These are phyloP conservation scores for Phasia obesa DNA, from an alignment of 2,888 invertebrate species.

Conservation along the genomic window DNA sequence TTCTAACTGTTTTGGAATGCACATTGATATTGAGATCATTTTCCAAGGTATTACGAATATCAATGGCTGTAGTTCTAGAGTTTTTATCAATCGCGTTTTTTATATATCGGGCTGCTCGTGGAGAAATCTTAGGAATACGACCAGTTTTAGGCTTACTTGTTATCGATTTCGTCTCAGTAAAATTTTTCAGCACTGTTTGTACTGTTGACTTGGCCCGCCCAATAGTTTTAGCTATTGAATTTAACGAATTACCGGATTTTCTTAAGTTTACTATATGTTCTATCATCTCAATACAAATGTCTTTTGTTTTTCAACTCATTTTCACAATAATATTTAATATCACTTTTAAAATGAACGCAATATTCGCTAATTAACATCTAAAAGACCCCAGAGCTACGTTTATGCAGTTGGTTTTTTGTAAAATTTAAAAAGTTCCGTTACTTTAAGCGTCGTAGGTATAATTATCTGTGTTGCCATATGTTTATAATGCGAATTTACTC, in stretches of 20 bases:
- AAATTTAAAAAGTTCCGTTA: too few species aligned
- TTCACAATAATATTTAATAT: too few species aligned
- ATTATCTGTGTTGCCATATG: too few species aligned
- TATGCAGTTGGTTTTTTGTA: too few species aligned
- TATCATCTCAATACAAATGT: neutral
- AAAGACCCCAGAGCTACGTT: too few species aligned
- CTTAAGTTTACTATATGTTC: neutral
- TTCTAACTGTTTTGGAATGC: slow-evolving; percentile 28
- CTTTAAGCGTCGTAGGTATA: too few species aligned
- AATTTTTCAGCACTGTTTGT: too few species aligned
- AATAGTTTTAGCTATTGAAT: too few species aligned
- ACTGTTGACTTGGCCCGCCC: slow-evolving; percentile 8
- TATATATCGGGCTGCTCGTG: neutral
- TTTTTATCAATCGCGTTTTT: slow-evolving; percentile 7
- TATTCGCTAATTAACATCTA: too few species aligned
- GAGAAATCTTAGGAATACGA: neutral
- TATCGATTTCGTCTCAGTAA: neutral
- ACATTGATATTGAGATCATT: slow-evolving; percentile 25
- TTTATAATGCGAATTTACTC: too few species aligned
- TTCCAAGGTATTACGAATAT: slow-evolving; percentile 17
- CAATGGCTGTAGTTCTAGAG: slow-evolving; percentile 4
- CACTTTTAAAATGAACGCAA: too few species aligned
- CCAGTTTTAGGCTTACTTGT: slow-evolving; percentile 21
- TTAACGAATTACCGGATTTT: too few species aligned
- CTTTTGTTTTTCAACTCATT: slow-evolving; percentile 11